Evolutionary conservation across 1,140 invertebrate species (phyloP).

Genomic region (Drosophila baimaii): DNA sequence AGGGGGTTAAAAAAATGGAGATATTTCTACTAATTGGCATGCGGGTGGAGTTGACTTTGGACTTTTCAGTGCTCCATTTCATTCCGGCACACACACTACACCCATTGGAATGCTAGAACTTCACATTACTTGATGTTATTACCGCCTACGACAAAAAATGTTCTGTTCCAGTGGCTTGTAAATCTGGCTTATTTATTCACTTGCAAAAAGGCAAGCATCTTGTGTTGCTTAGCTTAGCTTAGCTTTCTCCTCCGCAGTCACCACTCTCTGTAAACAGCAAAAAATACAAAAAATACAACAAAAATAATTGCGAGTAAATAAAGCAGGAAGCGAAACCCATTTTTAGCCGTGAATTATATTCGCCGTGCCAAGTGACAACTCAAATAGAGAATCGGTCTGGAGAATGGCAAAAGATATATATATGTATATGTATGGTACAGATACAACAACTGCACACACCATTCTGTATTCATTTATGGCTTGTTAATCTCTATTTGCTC

Average conservation of each 20-base stretch:
- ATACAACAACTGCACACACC: background rate
- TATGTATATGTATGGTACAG: background rate
- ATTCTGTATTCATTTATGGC: slow-evolving; percentile 32
- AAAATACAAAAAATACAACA: background rate
- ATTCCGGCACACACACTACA: slow-evolving; percentile 26
- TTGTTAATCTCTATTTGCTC: slow-evolving; percentile 48
- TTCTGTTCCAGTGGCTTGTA: background rate
- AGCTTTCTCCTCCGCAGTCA: slow-evolving; percentile 20
- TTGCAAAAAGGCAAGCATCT: slow-evolving; percentile 25
- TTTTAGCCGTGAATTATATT: slow-evolving; percentile 34
- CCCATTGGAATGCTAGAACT: slow-evolving; percentile 40
- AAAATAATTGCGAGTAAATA: slow-evolving; percentile 11
- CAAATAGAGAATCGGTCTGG: slow-evolving; percentile 39
- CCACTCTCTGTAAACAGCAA: background rate
- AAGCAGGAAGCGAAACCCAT: slow-evolving; percentile 40
- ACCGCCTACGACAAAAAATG: background rate
- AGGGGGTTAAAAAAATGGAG: slow-evolving; percentile 8
- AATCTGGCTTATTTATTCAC: slow-evolving; percentile 26
- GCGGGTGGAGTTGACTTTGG: slow-evolving; percentile 32
- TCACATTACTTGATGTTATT: slow-evolving; percentile 4
- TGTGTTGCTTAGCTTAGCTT: slow-evolving; percentile 1
- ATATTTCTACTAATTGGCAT: slow-evolving; percentile 54
- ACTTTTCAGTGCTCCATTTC: slow-evolving; percentile 1
- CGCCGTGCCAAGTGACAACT: slow-evolving; percentile 30
- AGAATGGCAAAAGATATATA: slow-evolving; percentile 19